Percentiles rank a stretch among this genome's conserved stretches.
Evolutionary conservation across 2,113 vertebrate genomes (phyloP).

Genomic region (Labrus mixtus): DNA sequence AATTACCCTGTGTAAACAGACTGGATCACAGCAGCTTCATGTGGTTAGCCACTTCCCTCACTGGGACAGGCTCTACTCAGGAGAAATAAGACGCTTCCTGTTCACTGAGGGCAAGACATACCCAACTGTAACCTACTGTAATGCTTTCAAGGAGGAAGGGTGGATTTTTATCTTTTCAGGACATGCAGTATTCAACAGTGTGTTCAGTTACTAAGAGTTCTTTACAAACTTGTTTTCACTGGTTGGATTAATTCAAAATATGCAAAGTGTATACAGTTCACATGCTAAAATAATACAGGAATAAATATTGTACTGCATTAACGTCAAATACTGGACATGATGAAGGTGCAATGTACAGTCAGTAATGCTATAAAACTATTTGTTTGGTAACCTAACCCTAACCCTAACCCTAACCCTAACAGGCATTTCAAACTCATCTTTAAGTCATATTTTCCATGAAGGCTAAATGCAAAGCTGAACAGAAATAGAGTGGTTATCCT

Average conservation of each 20-base stretch:
- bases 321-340: neutral
- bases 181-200: conserved; percentile 29
- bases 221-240: conserved; percentile 19
- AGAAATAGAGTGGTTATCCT: neutral
- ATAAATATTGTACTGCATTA: too few relatives aligned
- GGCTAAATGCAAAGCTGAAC: conserved; percentile 1
- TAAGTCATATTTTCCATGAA: neutral
- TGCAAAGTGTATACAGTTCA: neutral
- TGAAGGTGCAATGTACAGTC: neutral
- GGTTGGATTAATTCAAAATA: conserved; percentile 3
- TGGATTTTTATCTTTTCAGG: conserved; percentile 54
- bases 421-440: neutral
- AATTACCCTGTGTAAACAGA: conserved; percentile 76
- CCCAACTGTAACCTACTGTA: conserved; percentile 73
- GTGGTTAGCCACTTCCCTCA: conserved; percentile 80
- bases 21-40: conserved; percentile 71
- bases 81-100: conserved; percentile 80
- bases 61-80: conserved; percentile 67
- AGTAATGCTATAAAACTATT: too few relatives aligned
- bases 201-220: conserved; percentile 21
- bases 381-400: too few relatives aligned
- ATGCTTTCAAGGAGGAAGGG: conserved; percentile 71
- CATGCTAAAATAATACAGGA: neutral
- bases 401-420: too few relatives aligned
- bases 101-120: conserved; percentile 61